Base-by-base conservation (phyloP, 2,888 invertebrate species). In the Agapetus fuscipes region DNA sequence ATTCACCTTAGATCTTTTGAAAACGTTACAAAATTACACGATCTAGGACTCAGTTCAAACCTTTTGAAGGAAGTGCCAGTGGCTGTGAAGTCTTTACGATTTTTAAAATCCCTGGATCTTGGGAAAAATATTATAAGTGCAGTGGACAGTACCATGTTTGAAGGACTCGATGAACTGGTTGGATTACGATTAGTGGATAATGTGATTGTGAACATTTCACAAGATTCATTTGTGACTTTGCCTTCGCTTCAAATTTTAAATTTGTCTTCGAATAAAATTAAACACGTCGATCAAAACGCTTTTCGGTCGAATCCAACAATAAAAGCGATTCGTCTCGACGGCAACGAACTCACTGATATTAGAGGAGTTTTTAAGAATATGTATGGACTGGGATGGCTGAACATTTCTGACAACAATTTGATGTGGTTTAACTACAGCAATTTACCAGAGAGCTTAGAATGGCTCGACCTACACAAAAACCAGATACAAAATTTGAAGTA, bases 381-480 rank as follows among this genome's bases (percentile, higher is more conserved):
- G 44, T 77, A 80, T 51, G 78, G 77, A 48, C 74, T 87, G 42
- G 77, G 82, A 50, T 84, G 83, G 83, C 63, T 88, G 50, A 87
- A 87, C 62, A 81, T 86, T 41, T 84, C 84, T 34, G 78, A 81
- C 60, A 87, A 87, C 62, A 78, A 78, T 56, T 64, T 87, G 50
- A 67, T 77, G 45, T 80, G 81, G 79, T 85, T 86, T 61, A 86
- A 87, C 64, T 87, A 83, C 54, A 80, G 81, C 50, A 76, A 85
- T 54, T 71, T 87, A 52, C 87, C 87, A 10, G 58, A 71, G 2
- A 81, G 79, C 53, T 68, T 87, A 30, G 82, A 83, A 57, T 83
- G 83, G 81, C 65, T 88, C 39, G 86, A 87, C 60, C 79, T 86
- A 71, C 84, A 84, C 57, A 76, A 80, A 55, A 87, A 87, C 61